Base-by-base conservation (phyloP, 2,888 invertebrate species). In the Magallana nippona region DNA sequence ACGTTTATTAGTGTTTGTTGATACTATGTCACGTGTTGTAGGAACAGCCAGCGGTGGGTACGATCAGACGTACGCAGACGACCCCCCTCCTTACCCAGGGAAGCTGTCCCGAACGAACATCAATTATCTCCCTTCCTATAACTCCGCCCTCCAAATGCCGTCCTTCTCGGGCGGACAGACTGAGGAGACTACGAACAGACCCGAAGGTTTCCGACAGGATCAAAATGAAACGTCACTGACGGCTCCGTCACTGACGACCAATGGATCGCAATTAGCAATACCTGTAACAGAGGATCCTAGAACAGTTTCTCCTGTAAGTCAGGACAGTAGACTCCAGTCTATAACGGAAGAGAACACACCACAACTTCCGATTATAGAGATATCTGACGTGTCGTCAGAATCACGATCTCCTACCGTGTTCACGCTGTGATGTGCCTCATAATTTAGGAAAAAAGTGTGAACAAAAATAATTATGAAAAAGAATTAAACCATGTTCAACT, bases 111-210 rank as follows among this genome's bases (percentile, higher is more conserved):
- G 32, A 60, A 63, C 81, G 27, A n/a, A 62, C 32, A 32, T 81
- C 15, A 81, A 81, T 60, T 81, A 81, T 32, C 57, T 79, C 57
- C 79, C 79, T 17, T 79, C 79, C 55, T 79, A 79, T 17, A 22
- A 79, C 27, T 79, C 79, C 0, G 79, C 79, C 15, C 27, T 71
- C 27, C 71, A 27, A 32, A 71, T 71, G 71, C 13, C 71, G 13
- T 15, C 15, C 27, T 13, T 71, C 5, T 71, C 27, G 71, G 32
- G 3, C 1, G 27, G 10, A 13, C 44, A 44, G 44, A 13, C 71
- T 27, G 15, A 15, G 11, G 71, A 3, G 32, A 27, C 71, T 22
- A 71, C 27, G 22, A 22, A 32, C 19, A 22, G 27, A 22, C 13
- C 71, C 13, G 27, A 13, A 13, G 71, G 32, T 22, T 13, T 22